Percentiles rank a stretch among this genome's conserved stretches.
phyloP scores from a whole-genome alignment of 2,797 vertebrate species.

The Trachurus trachurus region DNA sequence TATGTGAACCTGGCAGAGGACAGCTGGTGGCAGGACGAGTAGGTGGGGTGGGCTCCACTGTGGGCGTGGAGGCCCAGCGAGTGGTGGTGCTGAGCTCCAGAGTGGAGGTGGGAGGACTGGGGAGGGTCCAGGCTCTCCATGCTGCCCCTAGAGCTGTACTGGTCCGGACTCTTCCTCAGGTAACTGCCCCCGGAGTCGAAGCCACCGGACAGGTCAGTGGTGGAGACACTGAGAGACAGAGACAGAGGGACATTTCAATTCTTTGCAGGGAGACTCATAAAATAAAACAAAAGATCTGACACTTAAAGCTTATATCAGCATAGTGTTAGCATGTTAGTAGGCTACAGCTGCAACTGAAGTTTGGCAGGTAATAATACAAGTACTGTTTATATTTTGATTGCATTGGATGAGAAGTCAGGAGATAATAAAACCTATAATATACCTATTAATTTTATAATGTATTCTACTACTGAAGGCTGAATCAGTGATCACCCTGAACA shows the following conservation, averaged over 20 bases:
- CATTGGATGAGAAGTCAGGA: too few species aligned
- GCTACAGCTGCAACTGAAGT: neutral
- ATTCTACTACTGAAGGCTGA: too few species aligned
- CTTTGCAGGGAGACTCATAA: neutral
- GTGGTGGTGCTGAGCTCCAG: constrained; percentile 59
- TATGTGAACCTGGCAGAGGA: constrained; percentile 89
- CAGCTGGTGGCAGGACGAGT: constrained; percentile 91
- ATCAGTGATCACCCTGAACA: too few species aligned
- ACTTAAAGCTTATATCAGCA: neutral
- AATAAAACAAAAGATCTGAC: neutral
- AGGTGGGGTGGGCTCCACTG: constrained; percentile 80
- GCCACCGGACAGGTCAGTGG: constrained; percentile 90
- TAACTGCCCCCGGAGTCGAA: constrained; percentile 87
- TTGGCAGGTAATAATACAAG: neutral
- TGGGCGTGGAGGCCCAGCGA: constrained; percentile 49
- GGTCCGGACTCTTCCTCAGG: constrained; percentile 94
- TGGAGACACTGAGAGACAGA: constrained; percentile 87
- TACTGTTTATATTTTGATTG: too few species aligned
- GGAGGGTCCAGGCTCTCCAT: constrained; percentile 95
- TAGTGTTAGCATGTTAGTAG: neutral
- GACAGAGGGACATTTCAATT: neutral
- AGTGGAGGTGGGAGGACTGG: constrained; percentile 57
- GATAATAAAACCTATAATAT: too few species aligned
- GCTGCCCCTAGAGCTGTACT: constrained; percentile 95
- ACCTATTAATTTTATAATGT: too few species aligned